Evolutionary conservation across 2,113 vertebrate species (phyloP).

Genomic region (Thunnus maccoyii): DNA sequence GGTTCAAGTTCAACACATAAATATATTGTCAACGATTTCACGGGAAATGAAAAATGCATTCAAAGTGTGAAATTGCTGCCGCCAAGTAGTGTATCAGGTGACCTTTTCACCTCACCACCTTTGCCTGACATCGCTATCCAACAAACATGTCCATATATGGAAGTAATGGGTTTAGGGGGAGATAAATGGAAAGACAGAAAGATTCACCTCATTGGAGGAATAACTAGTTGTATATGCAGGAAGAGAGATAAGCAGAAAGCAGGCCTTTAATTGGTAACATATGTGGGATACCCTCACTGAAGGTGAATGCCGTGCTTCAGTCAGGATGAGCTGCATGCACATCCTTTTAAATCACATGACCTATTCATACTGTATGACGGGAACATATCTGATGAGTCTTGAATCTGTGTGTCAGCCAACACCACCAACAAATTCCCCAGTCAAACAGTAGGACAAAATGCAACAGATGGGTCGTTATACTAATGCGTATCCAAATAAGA

Average conservation of each 20-base stretch:
- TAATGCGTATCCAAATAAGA: neutral
- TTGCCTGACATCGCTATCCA: neutral
- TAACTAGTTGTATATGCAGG: neutral
- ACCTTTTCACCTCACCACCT: slow-evolving; percentile 43
- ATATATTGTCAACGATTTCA: neutral
- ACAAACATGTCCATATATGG: slow-evolving; percentile 44
- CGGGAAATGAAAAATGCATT: neutral
- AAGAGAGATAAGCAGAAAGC: slow-evolving; percentile 12
- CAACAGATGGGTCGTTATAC: slow-evolving; percentile 20
- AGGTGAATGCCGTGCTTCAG: neutral
- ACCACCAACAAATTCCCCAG: slow-evolving; percentile 19
- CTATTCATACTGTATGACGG: neutral
- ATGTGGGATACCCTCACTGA: slow-evolving; percentile 3
- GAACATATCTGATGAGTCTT: neutral
- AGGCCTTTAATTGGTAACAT: slow-evolving; percentile 40
- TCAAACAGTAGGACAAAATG: neutral
- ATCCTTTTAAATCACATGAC: neutral
- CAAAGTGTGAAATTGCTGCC: neutral
- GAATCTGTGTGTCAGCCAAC: neutral
- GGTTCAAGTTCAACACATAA: slow-evolving; percentile 33
- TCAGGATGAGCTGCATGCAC: neutral
- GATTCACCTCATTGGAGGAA: neutral
- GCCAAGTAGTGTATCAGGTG: slow-evolving; percentile 21
- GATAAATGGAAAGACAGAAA: slow-evolving; percentile 5
- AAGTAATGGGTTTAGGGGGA: neutral